Percentiles rank a stretch among this genome's conserved stretches.
Evolutionary conservation across 2,888 invertebrate genomes (phyloP).

Genomic region (Oscheius sp.): DNA sequence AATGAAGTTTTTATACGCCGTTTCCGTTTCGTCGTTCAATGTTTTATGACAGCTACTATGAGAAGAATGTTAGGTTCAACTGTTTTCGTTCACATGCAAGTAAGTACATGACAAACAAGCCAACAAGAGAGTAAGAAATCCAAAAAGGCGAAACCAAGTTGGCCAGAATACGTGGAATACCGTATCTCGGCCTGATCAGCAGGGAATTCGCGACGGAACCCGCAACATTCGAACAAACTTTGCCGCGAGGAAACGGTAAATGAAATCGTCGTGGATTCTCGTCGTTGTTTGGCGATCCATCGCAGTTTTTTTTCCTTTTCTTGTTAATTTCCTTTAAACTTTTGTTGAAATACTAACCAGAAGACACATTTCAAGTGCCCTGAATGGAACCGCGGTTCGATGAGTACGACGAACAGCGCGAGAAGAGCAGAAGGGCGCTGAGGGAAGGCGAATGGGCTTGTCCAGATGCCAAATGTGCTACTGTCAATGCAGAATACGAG

Average conservation of each 20-base stretch:
- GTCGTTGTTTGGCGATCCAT: background rate
- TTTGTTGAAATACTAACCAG: background rate
- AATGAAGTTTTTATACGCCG: too few species aligned
- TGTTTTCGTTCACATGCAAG: background rate
- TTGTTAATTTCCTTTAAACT: background rate
- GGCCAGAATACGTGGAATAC: conserved; percentile 20
- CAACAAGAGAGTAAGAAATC: background rate
- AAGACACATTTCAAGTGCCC: conserved; percentile 17
- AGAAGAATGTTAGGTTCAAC: too few species aligned
- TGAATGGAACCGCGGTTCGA: conserved; percentile 5
- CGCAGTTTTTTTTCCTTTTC: background rate
- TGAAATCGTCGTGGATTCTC: conserved; percentile 24
- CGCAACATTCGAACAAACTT: background rate
- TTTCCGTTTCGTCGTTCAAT: too few species aligned
- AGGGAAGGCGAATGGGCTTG: conserved; percentile 76
- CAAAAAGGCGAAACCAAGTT: background rate
- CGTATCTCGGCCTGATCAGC: background rate
- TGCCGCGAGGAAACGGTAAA: too few species aligned
- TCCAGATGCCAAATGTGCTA: conserved; percentile 75
- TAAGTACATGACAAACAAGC: background rate
- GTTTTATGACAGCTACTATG: too few species aligned
- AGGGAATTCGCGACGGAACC: conserved; percentile 19
- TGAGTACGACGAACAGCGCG: conserved; percentile 27
- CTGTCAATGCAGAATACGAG: conserved; percentile 61
- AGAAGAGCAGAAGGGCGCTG: conserved; percentile 52